Evolutionary conservation across 2,888 invertebrate genomes (phyloP).

Genomic region (Tetragonisca angustula): DNA sequence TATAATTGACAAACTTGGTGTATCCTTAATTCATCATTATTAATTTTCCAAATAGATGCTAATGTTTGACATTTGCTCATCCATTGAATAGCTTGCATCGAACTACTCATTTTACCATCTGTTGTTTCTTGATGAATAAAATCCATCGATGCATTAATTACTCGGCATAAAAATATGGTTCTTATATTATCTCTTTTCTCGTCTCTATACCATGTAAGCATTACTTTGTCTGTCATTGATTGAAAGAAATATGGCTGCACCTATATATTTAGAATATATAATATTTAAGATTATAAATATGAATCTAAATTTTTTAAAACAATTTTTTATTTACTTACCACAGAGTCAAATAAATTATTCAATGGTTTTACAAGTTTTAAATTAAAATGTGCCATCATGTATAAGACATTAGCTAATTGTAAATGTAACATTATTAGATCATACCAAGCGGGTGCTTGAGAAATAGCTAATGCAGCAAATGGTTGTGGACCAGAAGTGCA

Average conservation of each 20-base stretch:
- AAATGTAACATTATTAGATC: constrained; percentile 92
- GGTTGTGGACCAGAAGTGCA: constrained; percentile 85
- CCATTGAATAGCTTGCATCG: constrained; percentile 87
- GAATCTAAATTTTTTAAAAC: background rate
- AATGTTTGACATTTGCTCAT: constrained; percentile 89
- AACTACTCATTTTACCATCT: constrained; percentile 84
- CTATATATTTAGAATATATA: constrained; percentile 58
- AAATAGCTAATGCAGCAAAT: constrained; percentile 91
- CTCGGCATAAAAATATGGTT: constrained; percentile 89
- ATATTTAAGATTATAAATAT: background rate
- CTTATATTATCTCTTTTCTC: constrained; percentile 88
- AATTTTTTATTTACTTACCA: constrained; percentile 81
- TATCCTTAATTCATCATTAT: constrained; percentile 89
- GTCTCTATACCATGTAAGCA: constrained; percentile 85
- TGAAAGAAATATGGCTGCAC: constrained; percentile 81
- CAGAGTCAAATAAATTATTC: constrained; percentile 91
- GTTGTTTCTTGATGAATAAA: constrained; percentile 88
- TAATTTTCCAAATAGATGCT: constrained; percentile 91
- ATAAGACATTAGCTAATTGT: constrained; percentile 91
- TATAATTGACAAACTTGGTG: constrained; percentile 90
- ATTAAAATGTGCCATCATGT: constrained; percentile 92
- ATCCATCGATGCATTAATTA: constrained; percentile 90
- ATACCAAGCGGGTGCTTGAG: constrained; percentile 90
- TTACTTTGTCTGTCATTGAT: constrained; percentile 78
- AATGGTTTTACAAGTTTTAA: constrained; percentile 90